Evolutionary conservation across 1,140 invertebrate species (phyloP).

Genomic region (Cotesia typhae): DNA sequence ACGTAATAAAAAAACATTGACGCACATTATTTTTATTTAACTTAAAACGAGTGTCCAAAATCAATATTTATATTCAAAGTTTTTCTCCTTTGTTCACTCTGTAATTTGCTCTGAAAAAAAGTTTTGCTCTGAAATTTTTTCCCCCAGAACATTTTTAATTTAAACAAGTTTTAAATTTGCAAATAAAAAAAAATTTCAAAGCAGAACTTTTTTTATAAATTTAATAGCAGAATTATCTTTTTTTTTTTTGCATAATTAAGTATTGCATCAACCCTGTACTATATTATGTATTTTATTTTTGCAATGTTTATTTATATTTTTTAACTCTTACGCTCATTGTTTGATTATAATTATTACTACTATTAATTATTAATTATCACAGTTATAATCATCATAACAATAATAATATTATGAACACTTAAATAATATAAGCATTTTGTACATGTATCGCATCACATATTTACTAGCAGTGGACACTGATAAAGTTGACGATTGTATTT

Average conservation of each 20-base stretch:
- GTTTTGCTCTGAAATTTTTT: neutral
- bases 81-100: constrained; percentile 21
- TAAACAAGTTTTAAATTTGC: too few species aligned
- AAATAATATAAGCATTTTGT: constrained; percentile 30
- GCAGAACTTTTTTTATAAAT: too few species aligned
- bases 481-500: constrained; percentile 31
- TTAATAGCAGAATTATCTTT: neutral
- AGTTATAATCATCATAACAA: neutral
- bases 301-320: too few species aligned
- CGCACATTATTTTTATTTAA: constrained; percentile 10
- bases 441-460: constrained; percentile 31
- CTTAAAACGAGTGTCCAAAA: neutral
- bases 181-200: too few species aligned
- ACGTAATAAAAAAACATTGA: constrained; percentile 8
- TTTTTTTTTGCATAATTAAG: constrained; percentile 6
- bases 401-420: constrained; percentile 4
- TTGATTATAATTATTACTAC: neutral
- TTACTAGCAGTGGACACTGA: constrained; percentile 21
- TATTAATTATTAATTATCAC: neutral
- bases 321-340: neutral
- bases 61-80: constrained; percentile 6
- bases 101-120: neutral
- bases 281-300: constrained; percentile 10
- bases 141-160: neutral
- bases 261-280: constrained; percentile 5